phyloP scores from a whole-genome alignment of 2,888 invertebrate genomes.

The Campoplex nolae region DNA sequence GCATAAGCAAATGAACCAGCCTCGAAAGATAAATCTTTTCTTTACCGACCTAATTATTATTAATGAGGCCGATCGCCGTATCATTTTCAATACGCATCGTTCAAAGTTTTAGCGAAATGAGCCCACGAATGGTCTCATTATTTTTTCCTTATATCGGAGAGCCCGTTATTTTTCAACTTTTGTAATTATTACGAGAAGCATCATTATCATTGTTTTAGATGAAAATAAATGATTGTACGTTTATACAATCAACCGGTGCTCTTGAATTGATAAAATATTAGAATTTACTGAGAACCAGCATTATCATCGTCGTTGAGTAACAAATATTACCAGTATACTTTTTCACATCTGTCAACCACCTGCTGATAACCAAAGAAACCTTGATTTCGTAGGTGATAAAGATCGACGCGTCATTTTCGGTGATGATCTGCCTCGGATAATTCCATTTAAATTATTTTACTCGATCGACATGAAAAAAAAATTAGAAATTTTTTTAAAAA shows the following conservation, averaged over 20 bases:
- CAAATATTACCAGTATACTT: neutral
- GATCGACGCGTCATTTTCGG: neutral
- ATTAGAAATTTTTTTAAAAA: neutral
- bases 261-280: neutral
- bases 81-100: neutral
- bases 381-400: neutral
- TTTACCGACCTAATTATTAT: neutral
- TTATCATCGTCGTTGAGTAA: neutral
- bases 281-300: neutral
- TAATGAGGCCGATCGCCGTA: neutral
- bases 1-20: neutral
- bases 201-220: too few species aligned
- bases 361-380: neutral
- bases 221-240: too few species aligned
- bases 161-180: neutral
- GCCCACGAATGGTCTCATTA: neutral
- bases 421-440: neutral
- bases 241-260: too few species aligned
- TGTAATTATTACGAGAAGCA: too few species aligned
- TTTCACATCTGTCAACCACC: neutral
- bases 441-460: neutral
- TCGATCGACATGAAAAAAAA: neutral
- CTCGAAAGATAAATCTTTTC: neutral
- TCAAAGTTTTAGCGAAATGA: neutral
- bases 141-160: neutral